Evolutionary conservation across 2,888 invertebrate species (phyloP).

Genomic region (Ectropis crepuscularia): DNA sequence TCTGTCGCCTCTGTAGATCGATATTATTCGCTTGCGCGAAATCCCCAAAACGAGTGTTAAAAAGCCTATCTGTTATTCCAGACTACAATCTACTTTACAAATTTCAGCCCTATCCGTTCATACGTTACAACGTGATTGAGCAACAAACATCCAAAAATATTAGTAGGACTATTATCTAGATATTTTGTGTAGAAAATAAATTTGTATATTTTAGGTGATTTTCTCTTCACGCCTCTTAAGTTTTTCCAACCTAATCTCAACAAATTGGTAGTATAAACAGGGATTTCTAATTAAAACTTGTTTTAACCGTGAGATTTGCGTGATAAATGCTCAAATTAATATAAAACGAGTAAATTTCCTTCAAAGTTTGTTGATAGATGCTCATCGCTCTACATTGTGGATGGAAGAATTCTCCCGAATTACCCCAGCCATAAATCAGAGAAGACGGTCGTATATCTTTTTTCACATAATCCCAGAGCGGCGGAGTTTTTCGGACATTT

Average conservation of each 20-base stretch:
- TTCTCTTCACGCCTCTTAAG: no score
- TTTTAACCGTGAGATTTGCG: conserved; percentile 12
- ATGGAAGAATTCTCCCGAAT: conserved; percentile 36
- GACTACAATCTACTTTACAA: no score
- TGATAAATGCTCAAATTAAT: conserved; percentile 38
- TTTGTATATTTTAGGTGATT: no score
- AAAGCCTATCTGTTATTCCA: neutral
- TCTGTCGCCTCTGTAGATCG: conserved; percentile 26
- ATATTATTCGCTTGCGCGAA: conserved; percentile 26
- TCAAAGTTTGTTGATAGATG: conserved; percentile 38
- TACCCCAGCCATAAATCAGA: conserved; percentile 39
- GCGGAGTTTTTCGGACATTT: conserved; percentile 26
- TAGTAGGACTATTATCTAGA: no score
- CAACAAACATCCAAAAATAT: no score
- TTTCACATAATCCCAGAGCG: conserved; percentile 37
- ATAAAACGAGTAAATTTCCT: conserved; percentile 24
- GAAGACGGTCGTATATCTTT: conserved; percentile 35
- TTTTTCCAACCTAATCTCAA: conserved; percentile 4
- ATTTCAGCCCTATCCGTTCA: no score
- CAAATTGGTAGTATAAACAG: neutral
- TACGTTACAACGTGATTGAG: no score
- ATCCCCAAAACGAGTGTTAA: neutral
- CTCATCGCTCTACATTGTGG: conserved; percentile 28
- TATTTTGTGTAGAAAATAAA: no score
- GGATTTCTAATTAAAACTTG: conserved; percentile 23